These are phyloP conservation scores for Himalopsyche tibetana DNA, from an alignment of 2,888 invertebrate species.

Conservation along the genomic window DNA sequence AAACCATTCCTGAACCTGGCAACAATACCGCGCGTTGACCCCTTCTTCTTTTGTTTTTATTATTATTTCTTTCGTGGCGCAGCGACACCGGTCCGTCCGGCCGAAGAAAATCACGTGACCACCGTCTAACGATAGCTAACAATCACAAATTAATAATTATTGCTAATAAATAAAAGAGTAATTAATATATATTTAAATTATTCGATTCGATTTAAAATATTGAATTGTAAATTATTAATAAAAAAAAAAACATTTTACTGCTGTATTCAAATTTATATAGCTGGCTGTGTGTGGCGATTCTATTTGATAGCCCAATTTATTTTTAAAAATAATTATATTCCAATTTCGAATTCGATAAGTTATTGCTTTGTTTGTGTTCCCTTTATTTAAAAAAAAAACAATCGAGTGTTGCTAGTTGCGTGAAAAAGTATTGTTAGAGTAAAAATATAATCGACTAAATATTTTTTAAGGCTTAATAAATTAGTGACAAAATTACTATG, in stretches of 20 bases:
- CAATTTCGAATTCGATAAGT: neutral
- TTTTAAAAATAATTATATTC: neutral
- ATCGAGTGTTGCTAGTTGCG: neutral
- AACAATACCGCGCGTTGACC: neutral
- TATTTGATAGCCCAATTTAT: neutral
- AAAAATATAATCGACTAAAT: neutral
- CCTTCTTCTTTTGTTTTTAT: constrained; percentile 14
- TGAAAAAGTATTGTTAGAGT: neutral
- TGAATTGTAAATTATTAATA: constrained; percentile 11
- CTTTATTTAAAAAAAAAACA: neutral
- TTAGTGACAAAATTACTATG: constrained; percentile 50
- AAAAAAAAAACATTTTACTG: neutral
- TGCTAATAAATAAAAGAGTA: neutral
- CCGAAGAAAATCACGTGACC: neutral
- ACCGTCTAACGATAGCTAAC: neutral
- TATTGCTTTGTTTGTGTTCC: too few species aligned
- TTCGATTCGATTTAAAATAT: neutral
- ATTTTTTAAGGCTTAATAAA: constrained; percentile 7
- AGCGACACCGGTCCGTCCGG: neutral
- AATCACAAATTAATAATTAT: neutral
- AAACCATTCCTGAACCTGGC: constrained; percentile 15
- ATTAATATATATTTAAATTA: neutral
- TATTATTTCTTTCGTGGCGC: constrained; percentile 20
- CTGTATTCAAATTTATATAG: constrained; percentile 17
- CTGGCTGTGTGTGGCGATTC: neutral